phyloP scores from a whole-genome alignment of 2,888 invertebrate species.

The Plagodis dolabraria region DNA sequence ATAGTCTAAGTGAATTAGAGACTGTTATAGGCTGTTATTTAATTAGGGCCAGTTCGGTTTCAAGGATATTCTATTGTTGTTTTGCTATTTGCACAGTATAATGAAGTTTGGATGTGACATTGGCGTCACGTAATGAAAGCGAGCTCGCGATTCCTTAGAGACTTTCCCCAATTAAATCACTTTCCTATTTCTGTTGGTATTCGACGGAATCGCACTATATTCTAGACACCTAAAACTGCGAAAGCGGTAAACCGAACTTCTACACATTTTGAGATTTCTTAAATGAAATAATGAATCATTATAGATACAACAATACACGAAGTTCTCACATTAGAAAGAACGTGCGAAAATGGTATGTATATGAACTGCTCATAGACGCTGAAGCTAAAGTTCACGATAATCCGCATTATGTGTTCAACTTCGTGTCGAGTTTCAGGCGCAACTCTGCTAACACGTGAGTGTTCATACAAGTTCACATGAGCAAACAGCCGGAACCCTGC shows the following conservation, averaged over 20 bases:
- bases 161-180: constrained; percentile 81
- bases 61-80: constrained; percentile 17
- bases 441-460: constrained; percentile 40
- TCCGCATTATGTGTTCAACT: constrained; percentile 41
- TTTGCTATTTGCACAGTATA: constrained; percentile 17
- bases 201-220: constrained; percentile 15
- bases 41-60: constrained; percentile 42
- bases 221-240: constrained; percentile 3
- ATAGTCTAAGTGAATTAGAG: constrained; percentile 51
- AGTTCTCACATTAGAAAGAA: constrained; percentile 8
- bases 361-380: constrained; percentile 30
- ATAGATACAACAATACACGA: constrained; percentile 3
- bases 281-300: constrained; percentile 10
- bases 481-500: constrained; percentile 58
- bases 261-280: not conserved
- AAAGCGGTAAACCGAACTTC: constrained; percentile 1
- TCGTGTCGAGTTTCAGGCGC: constrained; percentile 41
- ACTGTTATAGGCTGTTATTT: constrained; percentile 50
- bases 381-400: constrained; percentile 48
- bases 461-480: constrained; percentile 50
- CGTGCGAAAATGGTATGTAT: constrained; percentile 30
- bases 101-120: constrained; percentile 45
- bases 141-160: constrained; percentile 71
- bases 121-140: constrained; percentile 62
- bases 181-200: constrained; percentile 63